Evolutionary conservation across 92 coral and sea anemone species (phyloP), one percentile per base, ranked within the genome.

Genomic region (Actinostola sp.): DNA sequence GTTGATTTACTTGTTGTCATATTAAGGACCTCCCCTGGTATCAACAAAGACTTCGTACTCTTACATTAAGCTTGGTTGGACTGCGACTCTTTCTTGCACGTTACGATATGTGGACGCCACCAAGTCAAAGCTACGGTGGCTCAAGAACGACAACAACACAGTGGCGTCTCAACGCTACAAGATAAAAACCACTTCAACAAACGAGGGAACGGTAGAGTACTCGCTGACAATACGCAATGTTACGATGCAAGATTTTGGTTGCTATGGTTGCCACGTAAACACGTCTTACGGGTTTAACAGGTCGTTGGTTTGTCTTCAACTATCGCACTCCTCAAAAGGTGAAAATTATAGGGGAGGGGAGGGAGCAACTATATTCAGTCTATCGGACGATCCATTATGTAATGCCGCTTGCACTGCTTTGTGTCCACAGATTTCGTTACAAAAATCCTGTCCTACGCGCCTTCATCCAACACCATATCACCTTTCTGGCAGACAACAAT

Each of bases 241-340:
- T 3, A 38, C 66, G 10, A 27, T 32, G 9, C 32, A 55, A 10
- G 43, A 71, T 43, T n/a, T 71, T 26, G 77, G 77, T 8, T 71
- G 77, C 30, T 71, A 71, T 53, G 44, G 36, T 3, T 71, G 77
- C 42, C 29, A 16, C 24, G 56, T 58, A 16, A 71, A 58, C 42
- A 71, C 77, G 7, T 71, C 77, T n/a, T 60, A 51, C 27, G 77
- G 66, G 24, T 55, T 29, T 56, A 38, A 39, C 56, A 27, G 77
- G 11, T 51, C 77, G 16, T 19, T 24, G 3, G 67, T 71, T 6
- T 71, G 77, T n/a, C 43, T 71, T 13, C 51, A 15, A 13, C 28
- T 48, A n/a, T 14, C 39, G 16, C 50, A 36, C 48, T 19, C 63
- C 8, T 53, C 48, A 0, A 57, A 54, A 71, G 77, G 77, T 43